Evolutionary conservation across 2,888 invertebrate species (phyloP).

Genomic region (Carpatolechia fugitivella): DNA sequence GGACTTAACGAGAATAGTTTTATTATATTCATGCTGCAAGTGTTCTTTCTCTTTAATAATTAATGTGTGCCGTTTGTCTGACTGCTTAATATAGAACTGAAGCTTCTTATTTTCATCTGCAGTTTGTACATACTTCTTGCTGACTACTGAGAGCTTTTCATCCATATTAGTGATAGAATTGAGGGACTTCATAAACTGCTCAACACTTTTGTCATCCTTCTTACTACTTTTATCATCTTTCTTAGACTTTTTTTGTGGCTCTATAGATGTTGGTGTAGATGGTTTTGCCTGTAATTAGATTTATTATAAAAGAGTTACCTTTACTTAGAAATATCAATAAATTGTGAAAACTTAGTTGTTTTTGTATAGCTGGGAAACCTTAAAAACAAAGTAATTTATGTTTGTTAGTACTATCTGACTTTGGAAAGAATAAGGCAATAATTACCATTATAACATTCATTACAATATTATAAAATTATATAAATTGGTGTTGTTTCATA

Average conservation of each 20-base stretch:
- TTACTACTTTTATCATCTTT: constrained; percentile 56
- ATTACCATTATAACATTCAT: too few species aligned
- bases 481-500: too few species aligned
- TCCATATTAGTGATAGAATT: constrained; percentile 79
- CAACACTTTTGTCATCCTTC: constrained; percentile 81
- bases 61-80: constrained; percentile 80
- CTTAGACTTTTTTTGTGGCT: constrained; percentile 54
- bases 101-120: constrained; percentile 85
- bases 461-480: too few species aligned
- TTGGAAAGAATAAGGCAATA: too few species aligned
- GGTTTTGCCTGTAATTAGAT: constrained; percentile 43
- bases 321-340: too few species aligned
- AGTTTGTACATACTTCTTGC: constrained; percentile 87
- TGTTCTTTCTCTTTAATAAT: constrained; percentile 89
- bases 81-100: constrained; percentile 77
- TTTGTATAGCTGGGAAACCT: too few species aligned
- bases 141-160: constrained; percentile 84
- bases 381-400: too few species aligned
- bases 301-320: not conserved
- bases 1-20: constrained; percentile 88
- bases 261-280: constrained; percentile 35
- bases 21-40: constrained; percentile 89
- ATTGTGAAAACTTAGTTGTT: too few species aligned
- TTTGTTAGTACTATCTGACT: too few species aligned
- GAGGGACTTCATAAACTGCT: constrained; percentile 83